A percentile compares a stretch with the other conserved stretches of the same genome.
These are phyloP conservation scores for Drosophila maculinotata DNA, from an alignment of 2,888 invertebrate species.

Conservation along the genomic window DNA sequence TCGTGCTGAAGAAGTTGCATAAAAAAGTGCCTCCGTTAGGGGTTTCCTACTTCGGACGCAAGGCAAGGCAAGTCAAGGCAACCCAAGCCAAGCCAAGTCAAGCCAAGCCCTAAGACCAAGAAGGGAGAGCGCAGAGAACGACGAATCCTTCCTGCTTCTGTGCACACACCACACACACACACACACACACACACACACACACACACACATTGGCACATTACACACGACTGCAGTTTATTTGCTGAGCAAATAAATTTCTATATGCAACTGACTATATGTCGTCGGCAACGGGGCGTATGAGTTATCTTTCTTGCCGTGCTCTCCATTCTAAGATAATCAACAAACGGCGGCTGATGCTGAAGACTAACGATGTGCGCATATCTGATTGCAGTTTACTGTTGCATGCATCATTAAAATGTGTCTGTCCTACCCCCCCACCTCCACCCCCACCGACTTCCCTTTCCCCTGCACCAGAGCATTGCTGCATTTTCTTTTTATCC, in stretches of 20 bases:
- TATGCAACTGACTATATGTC: constrained; percentile 27
- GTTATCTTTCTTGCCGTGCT: constrained; percentile 78
- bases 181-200: constrained; percentile 16
- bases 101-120: constrained; percentile 16
- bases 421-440: constrained; percentile 56
- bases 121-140: constrained; percentile 9
- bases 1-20: constrained; percentile 81
- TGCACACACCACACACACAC: constrained; percentile 25
- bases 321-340: constrained; percentile 76
- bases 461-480: constrained; percentile 27
- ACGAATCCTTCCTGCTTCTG: constrained; percentile 11
- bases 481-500: constrained; percentile 76
- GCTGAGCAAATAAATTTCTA: constrained; percentile 80
- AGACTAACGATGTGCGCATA: constrained; percentile 81
- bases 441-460: constrained; percentile 15
- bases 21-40: constrained; percentile 79
- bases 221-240: constrained; percentile 71
- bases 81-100: background rate
- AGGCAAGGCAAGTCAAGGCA: constrained; percentile 5
- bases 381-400: constrained; percentile 79
- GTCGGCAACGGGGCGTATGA: constrained; percentile 70
- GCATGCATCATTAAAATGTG: constrained; percentile 84
- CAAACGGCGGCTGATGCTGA: constrained; percentile 75
- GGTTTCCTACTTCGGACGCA: constrained; percentile 54
- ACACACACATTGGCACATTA: constrained; percentile 12